Base-by-base conservation (phyloP, 1,140 invertebrate species). In the Trinorchestia longiramus region DNA sequence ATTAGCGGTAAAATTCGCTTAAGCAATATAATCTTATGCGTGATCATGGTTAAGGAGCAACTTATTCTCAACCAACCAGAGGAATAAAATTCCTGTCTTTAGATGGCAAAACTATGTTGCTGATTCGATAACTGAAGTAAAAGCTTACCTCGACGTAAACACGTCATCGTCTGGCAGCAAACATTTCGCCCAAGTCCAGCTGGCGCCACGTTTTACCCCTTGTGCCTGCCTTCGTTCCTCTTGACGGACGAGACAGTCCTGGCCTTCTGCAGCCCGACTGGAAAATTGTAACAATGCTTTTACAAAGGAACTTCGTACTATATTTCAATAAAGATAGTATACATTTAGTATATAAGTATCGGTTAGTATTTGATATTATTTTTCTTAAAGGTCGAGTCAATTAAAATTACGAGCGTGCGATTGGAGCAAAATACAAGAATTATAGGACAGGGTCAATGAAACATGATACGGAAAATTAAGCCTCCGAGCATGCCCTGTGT, bases 261-360 rank as follows among this genome's bases (percentile, higher is more conserved):
- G 92, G 92, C 92, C 44, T 94, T 40, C 92, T 94, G 92, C 92
- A 94, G 23, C 92, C 43, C 92, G 44, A 45, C 92, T 94, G 92
- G 11, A 45, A 45, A 94, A 28, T 77, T 36, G 3, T 1, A 77
- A 19, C 28, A 15, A 77, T 77, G 28, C 36, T 36, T 23, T 23
- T 77, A 28, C 11, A 1, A 77, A 36, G 28, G 36, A 77, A 1
- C 11, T 77, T n/a, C n/a, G n/a, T 77, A 77, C 62, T 23, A 77
- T 77, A 23, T 77, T 77, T 77, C 11, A 28, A 77, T 77, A 77
- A 77, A 3, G 36, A 77, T 3, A 77, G 28, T 36, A 53, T 36
- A 77, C 36, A 15, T 36, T 77, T 23, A 77, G 36, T 36, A 77
- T 11, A 36, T 36, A 3, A 36, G 28, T 19, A 77, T 36, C 3